Conservation (phyloP, 2,888 invertebrate genomes). For the Hypomecis atomaria region DNA sequence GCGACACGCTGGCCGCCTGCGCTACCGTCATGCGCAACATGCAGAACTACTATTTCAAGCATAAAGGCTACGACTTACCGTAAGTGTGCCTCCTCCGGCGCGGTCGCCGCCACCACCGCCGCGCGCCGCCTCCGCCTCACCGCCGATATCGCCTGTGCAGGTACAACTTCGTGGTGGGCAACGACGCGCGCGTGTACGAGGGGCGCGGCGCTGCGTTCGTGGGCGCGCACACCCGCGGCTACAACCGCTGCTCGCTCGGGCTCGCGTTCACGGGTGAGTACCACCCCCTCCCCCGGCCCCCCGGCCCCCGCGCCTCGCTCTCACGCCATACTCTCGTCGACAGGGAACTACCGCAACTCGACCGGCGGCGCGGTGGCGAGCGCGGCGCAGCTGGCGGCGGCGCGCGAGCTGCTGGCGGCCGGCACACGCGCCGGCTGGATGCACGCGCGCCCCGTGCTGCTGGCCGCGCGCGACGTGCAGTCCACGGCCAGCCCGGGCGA, state of each 20-base stretch:
- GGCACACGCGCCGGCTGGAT: constrained; percentile 62
- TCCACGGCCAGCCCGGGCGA: constrained; percentile 65
- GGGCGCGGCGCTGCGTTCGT: constrained; percentile 84
- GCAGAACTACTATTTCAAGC: constrained; percentile 54
- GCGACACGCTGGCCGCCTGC: constrained; percentile 60
- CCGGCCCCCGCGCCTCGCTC: no score
- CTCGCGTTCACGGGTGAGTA: constrained; percentile 71
- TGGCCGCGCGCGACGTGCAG: constrained; percentile 63
- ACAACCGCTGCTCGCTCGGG: constrained; percentile 69
- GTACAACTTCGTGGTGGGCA: constrained; percentile 86
- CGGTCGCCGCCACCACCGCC: no score
- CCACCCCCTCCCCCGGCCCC: not conserved
- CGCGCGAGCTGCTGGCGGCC: constrained; percentile 56
- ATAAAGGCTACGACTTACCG: constrained; percentile 45
- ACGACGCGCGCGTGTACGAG: constrained; percentile 86
- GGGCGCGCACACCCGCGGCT: constrained; percentile 81
- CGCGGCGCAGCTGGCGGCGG: constrained; percentile 55
- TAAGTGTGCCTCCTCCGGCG: constrained; percentile 36
- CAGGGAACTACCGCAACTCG: constrained; percentile 75
- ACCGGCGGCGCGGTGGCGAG: constrained; percentile 55
- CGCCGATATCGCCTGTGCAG: constrained; percentile 40
- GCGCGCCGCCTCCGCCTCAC: not conserved
- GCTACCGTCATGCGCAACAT: constrained; percentile 65
- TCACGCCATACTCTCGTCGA: no score
- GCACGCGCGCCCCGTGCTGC: constrained; percentile 58